phyloP scores from a whole-genome alignment of 2,888 invertebrate genomes.

The Allophyes oxyacanthae region DNA sequence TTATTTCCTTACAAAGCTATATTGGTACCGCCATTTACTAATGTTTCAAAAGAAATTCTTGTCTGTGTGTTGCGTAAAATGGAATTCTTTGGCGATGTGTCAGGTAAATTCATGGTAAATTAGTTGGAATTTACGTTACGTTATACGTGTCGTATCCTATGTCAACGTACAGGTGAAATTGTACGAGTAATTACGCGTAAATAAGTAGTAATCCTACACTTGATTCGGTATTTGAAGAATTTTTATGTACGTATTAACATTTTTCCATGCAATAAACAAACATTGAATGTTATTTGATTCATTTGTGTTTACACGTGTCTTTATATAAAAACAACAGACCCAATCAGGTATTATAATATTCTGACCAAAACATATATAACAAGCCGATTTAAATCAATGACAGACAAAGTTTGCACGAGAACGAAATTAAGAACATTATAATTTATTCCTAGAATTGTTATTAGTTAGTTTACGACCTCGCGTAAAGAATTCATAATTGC shows the following conservation, averaged over 20 bases:
- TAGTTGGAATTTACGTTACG: conserved; percentile 28
- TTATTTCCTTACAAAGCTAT: conserved; percentile 5
- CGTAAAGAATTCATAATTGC: too few relatives aligned
- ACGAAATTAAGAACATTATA: too few relatives aligned
- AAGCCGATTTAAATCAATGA: too few relatives aligned
- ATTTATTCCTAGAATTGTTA: too few relatives aligned
- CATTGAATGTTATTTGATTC: conserved; percentile 13
- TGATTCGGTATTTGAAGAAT: conserved; percentile 13
- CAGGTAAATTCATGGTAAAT: conserved; percentile 24
- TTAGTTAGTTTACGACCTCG: too few relatives aligned
- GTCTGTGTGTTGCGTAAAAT: conserved; percentile 38
- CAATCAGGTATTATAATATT: too few relatives aligned
- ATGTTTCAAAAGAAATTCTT: conserved; percentile 37
- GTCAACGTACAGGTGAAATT: conserved; percentile 36
- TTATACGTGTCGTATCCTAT: conserved; percentile 39
- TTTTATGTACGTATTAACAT: conserved; percentile 11
- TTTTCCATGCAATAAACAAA: conserved; percentile 21
- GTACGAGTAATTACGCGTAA: conserved; percentile 30
- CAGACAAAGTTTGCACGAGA: too few relatives aligned
- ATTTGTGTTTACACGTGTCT: conserved; percentile 11
- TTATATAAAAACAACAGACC: too few relatives aligned
- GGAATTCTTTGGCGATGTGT: conserved; percentile 44
- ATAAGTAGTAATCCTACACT: conserved; percentile 34
- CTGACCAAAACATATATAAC: too few relatives aligned
- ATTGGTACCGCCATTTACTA: conserved; percentile 17